Evolutionary conservation across 2,888 invertebrate genomes (phyloP).

Genomic region (Dryadula phaetusa): DNA sequence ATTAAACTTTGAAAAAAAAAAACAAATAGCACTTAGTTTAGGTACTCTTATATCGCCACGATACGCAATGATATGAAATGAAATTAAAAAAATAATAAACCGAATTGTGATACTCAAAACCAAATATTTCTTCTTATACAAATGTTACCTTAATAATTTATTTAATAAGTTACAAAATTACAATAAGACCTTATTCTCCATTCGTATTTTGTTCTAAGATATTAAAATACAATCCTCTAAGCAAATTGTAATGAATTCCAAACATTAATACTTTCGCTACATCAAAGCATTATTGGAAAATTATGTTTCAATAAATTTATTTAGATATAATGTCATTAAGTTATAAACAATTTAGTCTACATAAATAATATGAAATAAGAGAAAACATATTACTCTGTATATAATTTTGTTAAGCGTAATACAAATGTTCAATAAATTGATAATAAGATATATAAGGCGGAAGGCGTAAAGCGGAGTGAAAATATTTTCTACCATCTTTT

Average conservation of each 20-base stretch:
- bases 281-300: conserved; percentile 13
- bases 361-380: neutral
- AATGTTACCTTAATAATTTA: conserved; percentile 6
- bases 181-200: conserved; percentile 3
- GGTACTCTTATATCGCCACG: too few species aligned
- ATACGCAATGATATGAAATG: too few species aligned
- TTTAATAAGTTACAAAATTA: conserved; percentile 11
- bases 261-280: conserved; percentile 11
- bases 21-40: too few species aligned
- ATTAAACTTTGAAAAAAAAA: too few species aligned
- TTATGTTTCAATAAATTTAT: conserved; percentile 12
- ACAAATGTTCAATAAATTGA: too few species aligned
- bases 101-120: neutral
- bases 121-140: neutral
- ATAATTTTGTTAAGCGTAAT: too few species aligned
- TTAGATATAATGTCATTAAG: conserved; percentile 7
- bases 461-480: neutral
- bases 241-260: conserved; percentile 12
- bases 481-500: neutral
- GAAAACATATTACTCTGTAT: too few species aligned
- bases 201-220: conserved; percentile 13
- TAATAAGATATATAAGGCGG: too few species aligned
- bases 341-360: neutral
- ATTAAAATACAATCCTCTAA: conserved; percentile 15
- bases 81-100: neutral